Evolutionary conservation across 2,888 invertebrate species (phyloP), one percentile per base, ranked within the genome.

Genomic region (Hydrotaea diabolus): DNA sequence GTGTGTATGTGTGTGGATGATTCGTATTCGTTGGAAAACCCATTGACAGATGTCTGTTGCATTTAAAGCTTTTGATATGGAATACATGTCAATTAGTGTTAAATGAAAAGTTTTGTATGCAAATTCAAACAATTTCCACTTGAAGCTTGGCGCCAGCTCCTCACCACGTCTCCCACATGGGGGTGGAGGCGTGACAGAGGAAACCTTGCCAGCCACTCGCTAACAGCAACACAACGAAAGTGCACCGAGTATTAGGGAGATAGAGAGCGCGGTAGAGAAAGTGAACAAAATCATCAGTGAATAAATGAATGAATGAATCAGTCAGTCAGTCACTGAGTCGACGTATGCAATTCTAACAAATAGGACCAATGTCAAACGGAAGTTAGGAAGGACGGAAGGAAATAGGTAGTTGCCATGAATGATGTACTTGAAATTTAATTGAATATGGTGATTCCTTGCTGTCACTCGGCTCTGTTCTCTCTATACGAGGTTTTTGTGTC

Each of bases 61-160:
- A 77, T 69, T 82, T 77, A 84, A 81, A 84, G 82, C 86, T 83
- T 88, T 88, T 89, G 89, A 89, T 89, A 90, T 89, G 89, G 57
- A 73, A 76, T 76, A 66, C 76, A 85, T 85, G 85, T 85, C 85
- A 85, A 85, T 85, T 85, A 85, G 79, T 82, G 85, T 82, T 82
- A 81, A 85, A 85, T 79, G 82, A 85, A 85, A 85, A 79, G 76
- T 85, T 85, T 81, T 85, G 73, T 76, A 85, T 85, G 81, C 79
- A 85, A 85, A 85, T 85, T 82, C 79, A 85, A 79, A 69, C 66
- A 77, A 85, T 79, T 85, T 79, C n/a, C 66, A 66, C 17, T 39
- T 43, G 66, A 1, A 13, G 39, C 43, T 43, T n/a, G 8, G 2
- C 31, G 31, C 31, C 31, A 31, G 19, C 66, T 66, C 43, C 31